These are phyloP conservation scores for Okapia johnstoni DNA, from an alignment of 2,113 vertebrate genomes.

Conservation along the genomic window DNA sequence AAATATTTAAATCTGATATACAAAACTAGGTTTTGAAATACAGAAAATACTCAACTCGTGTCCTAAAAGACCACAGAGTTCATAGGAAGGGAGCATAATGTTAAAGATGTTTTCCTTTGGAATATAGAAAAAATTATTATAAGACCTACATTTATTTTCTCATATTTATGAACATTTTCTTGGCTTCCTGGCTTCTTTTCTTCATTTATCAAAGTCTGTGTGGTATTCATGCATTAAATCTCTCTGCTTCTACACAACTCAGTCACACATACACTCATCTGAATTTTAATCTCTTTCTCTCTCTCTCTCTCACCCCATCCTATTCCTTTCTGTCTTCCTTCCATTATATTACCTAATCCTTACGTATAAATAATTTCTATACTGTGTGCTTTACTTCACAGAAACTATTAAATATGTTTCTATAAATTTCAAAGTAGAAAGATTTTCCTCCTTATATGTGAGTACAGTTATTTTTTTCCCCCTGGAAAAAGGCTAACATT, in stretches of 20 bases:
- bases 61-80: not conserved
- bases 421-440: not conserved
- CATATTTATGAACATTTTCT: not conserved
- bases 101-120: constrained; percentile 11
- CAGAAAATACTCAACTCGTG: not conserved
- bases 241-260: not conserved
- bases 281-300: constrained; percentile 5
- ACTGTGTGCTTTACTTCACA: not conserved
- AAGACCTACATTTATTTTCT: not conserved
- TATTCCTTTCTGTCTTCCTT: not conserved
- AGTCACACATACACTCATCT: not conserved
- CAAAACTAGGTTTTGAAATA: not conserved
- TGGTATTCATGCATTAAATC: not conserved
- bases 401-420: constrained; percentile 16
- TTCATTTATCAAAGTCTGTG: not conserved
- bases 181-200: not conserved
- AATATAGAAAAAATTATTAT: not conserved
- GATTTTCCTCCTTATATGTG: not conserved
- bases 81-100: not conserved
- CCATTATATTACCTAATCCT: not conserved
- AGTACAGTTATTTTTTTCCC: not conserved
- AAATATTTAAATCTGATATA: not conserved
- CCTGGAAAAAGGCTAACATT: not conserved
- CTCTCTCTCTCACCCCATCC: not conserved
- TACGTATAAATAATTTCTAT: not conserved